Percentiles rank a stretch among this genome's conserved stretches.
phyloP scores from a whole-genome alignment of 2,888 invertebrate genomes.

The Archips crataeganus region DNA sequence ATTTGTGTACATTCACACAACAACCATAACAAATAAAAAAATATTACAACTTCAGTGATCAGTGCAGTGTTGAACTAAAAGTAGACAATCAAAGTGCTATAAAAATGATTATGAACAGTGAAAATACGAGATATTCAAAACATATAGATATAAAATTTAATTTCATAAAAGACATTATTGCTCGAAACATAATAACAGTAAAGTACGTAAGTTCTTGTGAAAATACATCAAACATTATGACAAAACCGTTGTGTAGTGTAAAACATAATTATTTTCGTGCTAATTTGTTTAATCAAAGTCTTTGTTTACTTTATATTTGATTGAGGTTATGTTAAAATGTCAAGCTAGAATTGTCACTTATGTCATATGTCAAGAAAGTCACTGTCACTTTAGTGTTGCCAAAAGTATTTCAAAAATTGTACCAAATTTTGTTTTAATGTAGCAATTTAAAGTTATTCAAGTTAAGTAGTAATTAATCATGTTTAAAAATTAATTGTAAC shows the following conservation, averaged over 20 bases:
- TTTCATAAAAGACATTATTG: background rate
- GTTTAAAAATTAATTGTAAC: background rate
- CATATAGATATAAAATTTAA: background rate
- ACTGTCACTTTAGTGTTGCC: background rate
- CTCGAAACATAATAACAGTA: background rate
- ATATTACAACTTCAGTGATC: background rate
- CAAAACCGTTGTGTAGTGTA: background rate
- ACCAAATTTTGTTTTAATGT: background rate
- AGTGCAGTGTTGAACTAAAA: conserved; percentile 1
- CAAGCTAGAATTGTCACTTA: background rate
- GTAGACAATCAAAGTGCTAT: conserved; percentile 15
- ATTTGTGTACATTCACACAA: no score
- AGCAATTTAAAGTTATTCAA: background rate
- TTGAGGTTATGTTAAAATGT: background rate
- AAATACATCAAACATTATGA: conserved; percentile 2
- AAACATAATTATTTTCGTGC: background rate
- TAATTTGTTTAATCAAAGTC: background rate
- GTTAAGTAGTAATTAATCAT: no score
- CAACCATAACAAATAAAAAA: no score
- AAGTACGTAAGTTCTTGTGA: background rate
- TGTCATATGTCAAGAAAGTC: background rate
- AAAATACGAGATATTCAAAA: background rate
- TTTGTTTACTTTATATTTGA: background rate
- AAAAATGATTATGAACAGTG: background rate
- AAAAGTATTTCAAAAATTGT: no score